Evolutionary conservation across 2,797 vertebrate species (phyloP), one percentile per base, ranked within the genome.

Genomic region (Hydrocynus forskahlii): DNA sequence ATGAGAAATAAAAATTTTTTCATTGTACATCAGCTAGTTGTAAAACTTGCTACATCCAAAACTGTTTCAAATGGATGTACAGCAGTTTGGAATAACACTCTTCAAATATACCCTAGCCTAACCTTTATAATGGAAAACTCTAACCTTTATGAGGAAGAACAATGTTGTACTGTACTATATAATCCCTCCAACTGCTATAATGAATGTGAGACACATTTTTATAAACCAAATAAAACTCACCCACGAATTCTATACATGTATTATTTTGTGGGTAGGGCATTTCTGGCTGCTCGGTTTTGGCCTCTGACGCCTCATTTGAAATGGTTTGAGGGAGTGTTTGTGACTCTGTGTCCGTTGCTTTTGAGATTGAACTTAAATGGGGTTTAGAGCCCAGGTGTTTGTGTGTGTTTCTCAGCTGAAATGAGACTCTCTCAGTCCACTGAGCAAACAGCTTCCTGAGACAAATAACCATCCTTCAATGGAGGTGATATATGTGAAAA

Each of bases 401-500:
- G 21, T 76, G 12, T 75, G 60, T 82, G 67, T 72, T 80, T 80
- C 78, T 81, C 70, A 78, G 45, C 29, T 79, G 35, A 79, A 80
- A 84, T 79, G 35, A 81, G 83, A 81, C 67, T 43, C 50, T 73
- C 78, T 70, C 40, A 25, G 72, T 62, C 79, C 67, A 82, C 67
- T 76, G 75, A 80, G 43, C 78, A 71, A 81, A 60, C 69, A 80
- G 55, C 57, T 85, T 25, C 48, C 10, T 54, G n/a, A 75, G 64
- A 78, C 79, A 73, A 69, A 79, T 68, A 69, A 50, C 21, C 59
- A 72, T 78, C 70, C 73, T 72, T 77, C 38, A 71, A 14, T 38
- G 8, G 29, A 83, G 45, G 78, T 88, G 83, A 84, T 80, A 85
- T 81, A 64, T 76, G 64, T 9, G 35, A 76, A 45, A 52, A 74